Percentiles rank a stretch among this genome's conserved stretches.
phyloP scores from a whole-genome alignment of 2,888 invertebrate species.

The Pseudococcus jackbeardsleyi region DNA sequence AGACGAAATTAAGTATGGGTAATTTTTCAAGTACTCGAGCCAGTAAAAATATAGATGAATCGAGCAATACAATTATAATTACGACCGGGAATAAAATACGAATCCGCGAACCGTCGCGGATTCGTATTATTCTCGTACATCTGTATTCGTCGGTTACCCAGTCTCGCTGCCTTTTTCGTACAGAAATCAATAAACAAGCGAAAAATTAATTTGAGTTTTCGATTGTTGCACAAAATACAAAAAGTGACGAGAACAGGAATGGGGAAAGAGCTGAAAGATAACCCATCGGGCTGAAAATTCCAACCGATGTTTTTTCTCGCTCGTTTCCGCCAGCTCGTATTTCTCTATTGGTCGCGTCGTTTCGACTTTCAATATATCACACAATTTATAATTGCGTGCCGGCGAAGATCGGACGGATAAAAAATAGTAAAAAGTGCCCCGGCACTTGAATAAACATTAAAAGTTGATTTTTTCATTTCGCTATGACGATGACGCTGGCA shows the following conservation, averaged over 20 bases:
- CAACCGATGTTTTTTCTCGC: conserved; percentile 1
- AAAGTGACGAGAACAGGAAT: neutral
- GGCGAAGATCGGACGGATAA: conserved; percentile 11
- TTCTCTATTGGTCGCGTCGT: neutral
- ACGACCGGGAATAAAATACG: too few species aligned
- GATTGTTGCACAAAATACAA: conserved; percentile 12
- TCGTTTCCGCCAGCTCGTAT: neutral
- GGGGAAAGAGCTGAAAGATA: too few species aligned
- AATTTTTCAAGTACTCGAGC: too few species aligned
- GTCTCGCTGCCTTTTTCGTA: neutral
- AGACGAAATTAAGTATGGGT: too few species aligned
- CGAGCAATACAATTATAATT: too few species aligned
- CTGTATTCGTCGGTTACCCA: neutral
- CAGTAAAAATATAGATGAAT: too few species aligned
- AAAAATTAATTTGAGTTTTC: conserved; percentile 22
- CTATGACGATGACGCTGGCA: neutral
- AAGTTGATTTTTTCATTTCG: conserved; percentile 35
- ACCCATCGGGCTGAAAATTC: neutral
- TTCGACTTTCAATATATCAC: conserved; percentile 27
- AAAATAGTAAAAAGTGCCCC: conserved; percentile 10
- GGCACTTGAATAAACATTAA: conserved; percentile 29
- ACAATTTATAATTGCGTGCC: conserved; percentile 42
- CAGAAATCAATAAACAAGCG: conserved; percentile 11
- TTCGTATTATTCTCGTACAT: neutral
- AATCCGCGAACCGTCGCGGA: too few species aligned